phyloP scores from a whole-genome alignment of 2,797 vertebrate genomes.

The Tokudaia tokunoshimensis region DNA sequence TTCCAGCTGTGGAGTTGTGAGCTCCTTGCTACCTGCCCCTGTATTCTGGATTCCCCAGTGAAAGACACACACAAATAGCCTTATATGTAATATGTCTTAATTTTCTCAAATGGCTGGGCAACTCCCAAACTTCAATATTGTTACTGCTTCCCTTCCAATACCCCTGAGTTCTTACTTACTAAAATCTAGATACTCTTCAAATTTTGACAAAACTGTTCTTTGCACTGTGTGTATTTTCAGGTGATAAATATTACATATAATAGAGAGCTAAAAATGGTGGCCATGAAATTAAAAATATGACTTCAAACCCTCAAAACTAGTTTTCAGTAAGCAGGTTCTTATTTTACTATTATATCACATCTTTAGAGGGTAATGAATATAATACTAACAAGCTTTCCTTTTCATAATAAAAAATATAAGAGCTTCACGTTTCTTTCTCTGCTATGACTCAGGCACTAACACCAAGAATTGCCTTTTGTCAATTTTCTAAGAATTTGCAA shows the following conservation, averaged over 20 bases:
- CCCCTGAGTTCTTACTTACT: no score
- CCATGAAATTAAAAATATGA: neutral
- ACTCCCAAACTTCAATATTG: neutral
- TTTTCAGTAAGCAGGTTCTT: neutral
- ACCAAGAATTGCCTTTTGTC: neutral
- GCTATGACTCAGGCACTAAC: neutral
- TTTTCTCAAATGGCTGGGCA: neutral
- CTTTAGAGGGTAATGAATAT: neutral
- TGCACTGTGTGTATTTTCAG: neutral
- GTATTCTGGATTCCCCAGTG: neutral
- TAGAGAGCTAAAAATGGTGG: neutral
- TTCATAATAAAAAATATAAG: neutral
- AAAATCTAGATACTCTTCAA: neutral
- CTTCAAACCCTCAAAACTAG: neutral
- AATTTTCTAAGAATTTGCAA: neutral
- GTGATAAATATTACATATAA: neutral
- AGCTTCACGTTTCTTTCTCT: neutral
- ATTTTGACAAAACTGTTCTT: neutral
- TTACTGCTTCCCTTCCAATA: neutral
- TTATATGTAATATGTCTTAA: neutral
- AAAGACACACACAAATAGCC: neutral
- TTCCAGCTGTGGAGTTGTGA: neutral
- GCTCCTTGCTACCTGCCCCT: neutral
- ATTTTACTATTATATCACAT: neutral
- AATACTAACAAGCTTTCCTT: fast-evolving